phyloP scores from a whole-genome alignment of 2,797 vertebrate genomes.

The Cossypha dichroa region DNA sequence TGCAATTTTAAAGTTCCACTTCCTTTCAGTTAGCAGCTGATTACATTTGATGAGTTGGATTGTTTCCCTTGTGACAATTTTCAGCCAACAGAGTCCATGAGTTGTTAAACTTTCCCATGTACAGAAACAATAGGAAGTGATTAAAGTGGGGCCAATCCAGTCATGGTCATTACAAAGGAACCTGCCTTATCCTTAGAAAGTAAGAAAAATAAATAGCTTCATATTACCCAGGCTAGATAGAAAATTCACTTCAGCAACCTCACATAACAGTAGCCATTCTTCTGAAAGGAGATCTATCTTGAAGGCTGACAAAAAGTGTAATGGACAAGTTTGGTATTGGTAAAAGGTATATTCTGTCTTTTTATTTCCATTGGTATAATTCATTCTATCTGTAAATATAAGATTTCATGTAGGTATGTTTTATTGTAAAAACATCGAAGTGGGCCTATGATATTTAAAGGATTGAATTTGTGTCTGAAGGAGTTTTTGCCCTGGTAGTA shows the following conservation, averaged over 20 bases:
- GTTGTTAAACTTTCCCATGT: conserved; percentile 66
- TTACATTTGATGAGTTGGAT: conserved; percentile 74
- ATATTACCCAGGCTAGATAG: background rate
- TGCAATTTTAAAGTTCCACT: conserved; percentile 72
- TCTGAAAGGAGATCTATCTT: background rate
- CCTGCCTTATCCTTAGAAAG: conserved; percentile 58
- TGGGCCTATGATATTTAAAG: background rate
- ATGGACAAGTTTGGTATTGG: background rate
- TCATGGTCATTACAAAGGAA: conserved; percentile 69
- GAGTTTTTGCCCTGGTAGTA: background rate
- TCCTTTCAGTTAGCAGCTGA: conserved; percentile 74
- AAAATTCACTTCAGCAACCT: background rate
- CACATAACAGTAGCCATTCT: background rate
- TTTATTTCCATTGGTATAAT: background rate
- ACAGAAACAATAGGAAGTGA: conserved; percentile 73
- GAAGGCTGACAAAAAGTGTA: background rate
- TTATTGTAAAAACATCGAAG: background rate
- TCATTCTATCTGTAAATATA: background rate
- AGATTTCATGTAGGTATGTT: background rate
- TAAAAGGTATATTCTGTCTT: background rate
- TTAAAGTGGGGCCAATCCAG: conserved; percentile 60
- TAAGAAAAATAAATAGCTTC: conserved; percentile 43
- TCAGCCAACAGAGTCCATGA: conserved; percentile 70
- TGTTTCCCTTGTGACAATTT: conserved; percentile 69
- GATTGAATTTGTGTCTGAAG: background rate